A percentile compares a stretch with the other conserved stretches of the same genome.
Conservation (phyloP, 1,140 invertebrate genomes). For the Frieseomelitta varia region DNA sequence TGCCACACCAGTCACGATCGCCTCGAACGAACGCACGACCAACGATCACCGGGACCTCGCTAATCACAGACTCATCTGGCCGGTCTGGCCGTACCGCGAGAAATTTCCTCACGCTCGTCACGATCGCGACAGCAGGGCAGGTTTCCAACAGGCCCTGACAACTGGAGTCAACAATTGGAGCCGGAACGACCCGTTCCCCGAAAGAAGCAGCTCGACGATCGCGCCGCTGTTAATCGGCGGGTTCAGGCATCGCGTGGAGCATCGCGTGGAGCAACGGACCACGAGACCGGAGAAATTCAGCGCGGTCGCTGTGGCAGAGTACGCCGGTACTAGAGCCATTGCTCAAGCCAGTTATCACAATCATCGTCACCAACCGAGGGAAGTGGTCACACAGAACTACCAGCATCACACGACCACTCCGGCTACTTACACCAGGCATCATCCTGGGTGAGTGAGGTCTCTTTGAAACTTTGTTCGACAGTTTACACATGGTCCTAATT, state of each 20-base stretch:
- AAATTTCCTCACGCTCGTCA: conserved; percentile 53
- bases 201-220: conserved; percentile 16
- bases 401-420: conserved; percentile 62
- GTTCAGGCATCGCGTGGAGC: conserved; percentile 57
- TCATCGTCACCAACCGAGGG: conserved; percentile 62
- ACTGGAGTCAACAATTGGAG: conserved; percentile 22
- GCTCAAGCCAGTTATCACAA: conserved; percentile 68
- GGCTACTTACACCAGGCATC: conserved; percentile 70
- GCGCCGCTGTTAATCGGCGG: conserved; percentile 4
- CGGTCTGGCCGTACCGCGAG: conserved; percentile 62
- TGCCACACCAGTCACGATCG: neutral
- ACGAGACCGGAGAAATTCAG: conserved; percentile 60
- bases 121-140: conserved; percentile 31
- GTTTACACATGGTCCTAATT: neutral
- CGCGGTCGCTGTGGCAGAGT: conserved; percentile 63
- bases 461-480: neutral
- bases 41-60: conserved; percentile 17
- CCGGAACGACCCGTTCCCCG: conserved; percentile 12
- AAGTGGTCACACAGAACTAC: conserved; percentile 59
- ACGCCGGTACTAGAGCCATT: conserved; percentile 61
- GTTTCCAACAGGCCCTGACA: conserved; percentile 27
- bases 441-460: conserved; percentile 71
- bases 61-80: conserved; percentile 54
- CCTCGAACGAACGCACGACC: neutral
- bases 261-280: conserved; percentile 47